phyloP scores from a whole-genome alignment of 2,797 vertebrate genomes.

The Falco columbarius region DNA sequence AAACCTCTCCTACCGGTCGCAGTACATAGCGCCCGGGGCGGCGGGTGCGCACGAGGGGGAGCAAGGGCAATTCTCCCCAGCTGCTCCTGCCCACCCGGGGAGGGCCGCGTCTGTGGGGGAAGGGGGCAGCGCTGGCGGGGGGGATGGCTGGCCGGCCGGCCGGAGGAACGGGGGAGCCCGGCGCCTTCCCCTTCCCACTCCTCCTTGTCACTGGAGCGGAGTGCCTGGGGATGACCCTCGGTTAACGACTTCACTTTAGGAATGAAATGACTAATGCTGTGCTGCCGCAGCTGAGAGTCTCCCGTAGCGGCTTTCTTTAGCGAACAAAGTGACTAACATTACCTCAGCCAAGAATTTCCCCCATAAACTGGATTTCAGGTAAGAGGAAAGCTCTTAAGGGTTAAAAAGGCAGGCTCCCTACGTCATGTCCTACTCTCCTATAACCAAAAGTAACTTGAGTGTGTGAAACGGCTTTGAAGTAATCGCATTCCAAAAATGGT shows the following conservation, averaged over 20 bases:
- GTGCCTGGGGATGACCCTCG: not conserved
- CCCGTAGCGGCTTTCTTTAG: not conserved
- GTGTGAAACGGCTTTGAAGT: not conserved
- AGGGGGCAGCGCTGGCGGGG: not conserved
- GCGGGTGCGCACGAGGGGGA: not conserved
- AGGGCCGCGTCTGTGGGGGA: rapidly evolving
- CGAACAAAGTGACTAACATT: not conserved
- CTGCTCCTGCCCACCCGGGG: not conserved
- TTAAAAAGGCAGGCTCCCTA: not conserved
- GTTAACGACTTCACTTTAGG: not conserved
- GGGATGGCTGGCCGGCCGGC: not conserved
- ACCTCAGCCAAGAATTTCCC: not conserved
- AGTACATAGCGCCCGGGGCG: not conserved
- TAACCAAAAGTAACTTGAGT: not conserved
- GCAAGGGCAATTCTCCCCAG: rapidly evolving
- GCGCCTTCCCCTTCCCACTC: no score
- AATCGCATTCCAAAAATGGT: not conserved
- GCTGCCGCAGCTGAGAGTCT: not conserved
- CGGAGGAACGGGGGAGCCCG: not conserved
- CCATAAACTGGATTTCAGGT: not conserved
- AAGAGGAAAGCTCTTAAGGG: not conserved
- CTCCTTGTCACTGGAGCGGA: not conserved
- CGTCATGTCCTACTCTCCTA: not conserved
- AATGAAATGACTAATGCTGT: rapidly evolving
- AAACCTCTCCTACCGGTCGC: not conserved